Evolutionary conservation across 2,888 invertebrate genomes (phyloP), one percentile per base, ranked within the genome.

Genomic region (Drosophila falleni): DNA sequence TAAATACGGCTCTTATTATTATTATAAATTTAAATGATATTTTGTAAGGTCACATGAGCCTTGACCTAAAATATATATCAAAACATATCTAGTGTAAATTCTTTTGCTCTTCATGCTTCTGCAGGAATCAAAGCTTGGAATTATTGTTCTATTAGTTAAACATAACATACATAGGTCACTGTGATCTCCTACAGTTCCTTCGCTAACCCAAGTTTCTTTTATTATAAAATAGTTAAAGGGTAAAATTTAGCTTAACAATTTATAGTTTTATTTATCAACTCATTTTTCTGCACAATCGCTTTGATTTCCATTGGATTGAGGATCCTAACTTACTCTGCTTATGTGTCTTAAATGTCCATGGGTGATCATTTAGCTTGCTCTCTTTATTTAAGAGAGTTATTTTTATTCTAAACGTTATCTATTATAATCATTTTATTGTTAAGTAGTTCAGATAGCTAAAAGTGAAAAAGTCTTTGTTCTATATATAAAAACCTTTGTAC

Each of bases 41-140:
- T 10, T 6, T 42, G n/a, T 23, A 31, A 55, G 33, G 31, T 41
- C 39, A 9, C 11, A 5, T 23, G 31, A 1, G 33, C 19, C 42
- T 55, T 3, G 55, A 55, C n/a, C 19, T 42, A n/a, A 15, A 49
- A 37, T 8, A n/a, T n/a, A n/a, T n/a, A n/a, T n/a, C n/a, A n/a
- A n/a, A n/a, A n/a, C n/a, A n/a, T n/a, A 3, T 15, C 3, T n/a
- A 26, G 3, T 23, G n/a, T 37, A 23, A 9, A 23, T 5, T 11
- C 13, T 23, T 37, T 9, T 26, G 23, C 11, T 13, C 13, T 42
- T 11, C 9, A 23, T 26, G 50, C 4, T 11, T 19, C 5, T 19
- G 41, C 5, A 10, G 15, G 0, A 19, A 42, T 37, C 37, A 37
- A 10, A 5, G 19, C 1, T 42, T 19, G 4, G 19, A 42, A 42